Evolutionary conservation across 2,888 invertebrate genomes (phyloP), one percentile per base, ranked within the genome.

Genomic region (Drosophila atripex): DNA sequence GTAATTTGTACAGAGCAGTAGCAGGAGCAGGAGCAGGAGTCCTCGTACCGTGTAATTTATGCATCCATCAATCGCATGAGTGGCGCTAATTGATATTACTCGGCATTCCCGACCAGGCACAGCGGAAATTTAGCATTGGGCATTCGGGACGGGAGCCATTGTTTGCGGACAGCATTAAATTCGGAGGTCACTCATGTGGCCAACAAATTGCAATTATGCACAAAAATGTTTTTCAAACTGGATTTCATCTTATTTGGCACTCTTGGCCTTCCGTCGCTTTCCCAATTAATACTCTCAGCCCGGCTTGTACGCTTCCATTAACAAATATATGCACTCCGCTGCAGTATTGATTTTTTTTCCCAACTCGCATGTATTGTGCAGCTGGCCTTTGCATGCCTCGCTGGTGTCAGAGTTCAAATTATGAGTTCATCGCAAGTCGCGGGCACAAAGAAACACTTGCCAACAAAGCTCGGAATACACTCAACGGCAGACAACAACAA

Each of bases 401-500:
- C 45, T 52, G 66, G 75, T 74, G 85, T 77, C 85, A 82, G 80
- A 82, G 82, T 82, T 82, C 82, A 82, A 86, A 73, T 80, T 76
- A 76, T 82, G 82, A 86, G 87, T 84, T 82, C 82, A 82, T 77
- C 78, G 83, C 84, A 84, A 71, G 77, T 74, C 71, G 66, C 54
- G 63, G 61, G 39, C 56, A 71, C 69, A 80, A 71, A 77, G 80
- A 75, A 72, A 70, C 84, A 83, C 77, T 77, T 70, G 73, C 70
- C 68, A 75, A 86, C 85, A 84, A 82, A 74, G 80, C 85, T 69
- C 80, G 80, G 18, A 78, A 86, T 86, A 86, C 78, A 84, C 82
- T 82, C 80, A 71, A 58, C 74, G 74, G 76, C 87, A 82, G 80
- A 82, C 82, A 75, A 68, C 59, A 47, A 21, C 28, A 28, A 28